Percentiles rank a stretch among this genome's conserved stretches.
These are phyloP conservation scores for Siniperca chuatsi DNA, from an alignment of 2,113 vertebrate genomes.

Conservation along the genomic window DNA sequence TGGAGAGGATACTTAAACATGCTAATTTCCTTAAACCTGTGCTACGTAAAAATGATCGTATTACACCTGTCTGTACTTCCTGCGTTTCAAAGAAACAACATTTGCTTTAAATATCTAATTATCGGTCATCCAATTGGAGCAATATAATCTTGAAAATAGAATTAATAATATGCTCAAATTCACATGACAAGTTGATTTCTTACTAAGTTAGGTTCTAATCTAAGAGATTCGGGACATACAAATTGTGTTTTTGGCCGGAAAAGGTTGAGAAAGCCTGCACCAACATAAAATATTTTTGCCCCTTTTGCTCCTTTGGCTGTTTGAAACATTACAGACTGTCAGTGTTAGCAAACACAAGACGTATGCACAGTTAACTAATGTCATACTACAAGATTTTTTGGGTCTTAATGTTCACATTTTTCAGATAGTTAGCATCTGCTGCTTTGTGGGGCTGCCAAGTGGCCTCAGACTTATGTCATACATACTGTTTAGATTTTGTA, in stretches of 20 bases:
- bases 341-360: background rate
- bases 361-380: background rate
- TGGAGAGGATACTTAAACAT: background rate
- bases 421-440: conserved; percentile 21
- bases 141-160: background rate
- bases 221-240: background rate
- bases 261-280: no score
- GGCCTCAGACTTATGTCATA: background rate
- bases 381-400: background rate
- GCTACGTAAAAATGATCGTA: background rate
- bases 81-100: background rate
- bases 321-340: background rate
- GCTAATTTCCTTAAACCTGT: background rate
- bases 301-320: background rate
- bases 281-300: background rate
- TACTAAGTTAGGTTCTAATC: background rate
- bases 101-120: background rate
- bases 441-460: background rate
- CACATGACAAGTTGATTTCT: background rate
- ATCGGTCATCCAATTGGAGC: background rate
- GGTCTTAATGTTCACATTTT: conserved; percentile 24
- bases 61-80: background rate
- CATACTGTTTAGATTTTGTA: background rate
- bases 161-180: background rate
- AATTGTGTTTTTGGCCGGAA: background rate